These are phyloP conservation scores for Pelecanoides urinatrix DNA, from an alignment of 2,113 vertebrate species.

Conservation along the genomic window DNA sequence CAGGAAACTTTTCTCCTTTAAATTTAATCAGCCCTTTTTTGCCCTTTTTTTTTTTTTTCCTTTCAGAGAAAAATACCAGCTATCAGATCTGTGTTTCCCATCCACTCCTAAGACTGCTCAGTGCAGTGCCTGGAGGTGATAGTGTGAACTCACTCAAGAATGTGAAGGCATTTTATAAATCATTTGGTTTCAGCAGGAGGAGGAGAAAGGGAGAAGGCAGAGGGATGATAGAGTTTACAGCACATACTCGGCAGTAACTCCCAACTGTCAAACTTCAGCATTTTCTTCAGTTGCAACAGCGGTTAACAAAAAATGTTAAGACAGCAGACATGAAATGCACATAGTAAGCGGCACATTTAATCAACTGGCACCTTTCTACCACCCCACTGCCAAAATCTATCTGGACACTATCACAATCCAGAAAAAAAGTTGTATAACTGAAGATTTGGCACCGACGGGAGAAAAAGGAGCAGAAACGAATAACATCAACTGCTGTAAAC, in stretches of 20 bases:
- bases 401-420: background rate
- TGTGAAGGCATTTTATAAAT: conserved; percentile 66
- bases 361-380: conserved; percentile 12
- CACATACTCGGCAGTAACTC: conserved; percentile 55
- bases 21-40: conserved; percentile 32
- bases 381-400: background rate
- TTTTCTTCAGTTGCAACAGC: conserved; percentile 48
- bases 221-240: conserved; percentile 45
- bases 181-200: conserved; percentile 48
- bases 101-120: conserved; percentile 54
- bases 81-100: conserved; percentile 36
- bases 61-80: conserved; percentile 12
- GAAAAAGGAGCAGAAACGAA: background rate
- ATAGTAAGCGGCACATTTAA: conserved; percentile 1
- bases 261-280: conserved; percentile 57
- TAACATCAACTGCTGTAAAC: background rate
- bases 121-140: conserved; percentile 58
- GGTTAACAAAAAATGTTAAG: conserved; percentile 12
- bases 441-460: background rate
- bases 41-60: background rate
- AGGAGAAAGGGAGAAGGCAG: conserved; percentile 16
- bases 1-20: conserved; percentile 55
- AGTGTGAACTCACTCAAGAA: conserved; percentile 66
- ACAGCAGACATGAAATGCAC: background rate
- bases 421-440: background rate